Evolutionary conservation across 2,888 invertebrate species (phyloP).

Genomic region (Ornithoptera alexandrae): DNA sequence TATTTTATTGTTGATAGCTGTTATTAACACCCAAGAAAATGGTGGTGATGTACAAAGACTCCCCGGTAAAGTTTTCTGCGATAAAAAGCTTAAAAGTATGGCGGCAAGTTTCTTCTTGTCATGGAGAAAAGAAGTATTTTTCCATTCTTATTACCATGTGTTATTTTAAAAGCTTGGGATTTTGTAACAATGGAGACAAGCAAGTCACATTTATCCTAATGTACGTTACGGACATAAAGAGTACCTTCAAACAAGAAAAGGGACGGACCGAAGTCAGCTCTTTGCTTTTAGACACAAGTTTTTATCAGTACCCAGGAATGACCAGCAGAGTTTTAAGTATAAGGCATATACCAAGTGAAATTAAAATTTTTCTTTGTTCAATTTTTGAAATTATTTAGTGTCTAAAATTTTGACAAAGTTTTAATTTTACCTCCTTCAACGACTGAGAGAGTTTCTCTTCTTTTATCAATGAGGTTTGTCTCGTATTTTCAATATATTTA

Average conservation of each 20-base stretch:
- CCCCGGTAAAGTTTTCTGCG: not conserved
- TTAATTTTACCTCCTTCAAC: not conserved
- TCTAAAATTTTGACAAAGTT: not conserved
- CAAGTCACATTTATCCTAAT: slow-evolving; percentile 24
- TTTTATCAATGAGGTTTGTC: not conserved
- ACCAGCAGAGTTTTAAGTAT: slow-evolving; percentile 7
- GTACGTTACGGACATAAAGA: slow-evolving; percentile 13
- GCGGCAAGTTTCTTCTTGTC: not conserved
- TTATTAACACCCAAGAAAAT: no score
- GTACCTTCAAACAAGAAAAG: slow-evolving; percentile 23
- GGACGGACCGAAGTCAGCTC: slow-evolving; percentile 22
- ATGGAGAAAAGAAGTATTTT: not conserved
- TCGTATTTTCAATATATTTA: not conserved
- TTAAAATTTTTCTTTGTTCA: no score
- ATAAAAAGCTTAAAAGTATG: not conserved
- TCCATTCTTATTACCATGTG: not conserved
- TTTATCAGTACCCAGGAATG: slow-evolving; percentile 9
- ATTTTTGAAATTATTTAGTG: no score
- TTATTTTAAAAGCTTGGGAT: not conserved
- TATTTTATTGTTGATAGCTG: no score
- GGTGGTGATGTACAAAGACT: no score
- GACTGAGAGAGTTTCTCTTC: not conserved
- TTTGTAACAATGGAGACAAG: slow-evolving; percentile 2
- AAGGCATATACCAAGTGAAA: not conserved
- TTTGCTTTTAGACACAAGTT: slow-evolving; percentile 12